A percentile compares a stretch with the other conserved stretches of the same genome.
Conservation (phyloP, 1,140 invertebrate species). For the Procambarus virginalis region DNA sequence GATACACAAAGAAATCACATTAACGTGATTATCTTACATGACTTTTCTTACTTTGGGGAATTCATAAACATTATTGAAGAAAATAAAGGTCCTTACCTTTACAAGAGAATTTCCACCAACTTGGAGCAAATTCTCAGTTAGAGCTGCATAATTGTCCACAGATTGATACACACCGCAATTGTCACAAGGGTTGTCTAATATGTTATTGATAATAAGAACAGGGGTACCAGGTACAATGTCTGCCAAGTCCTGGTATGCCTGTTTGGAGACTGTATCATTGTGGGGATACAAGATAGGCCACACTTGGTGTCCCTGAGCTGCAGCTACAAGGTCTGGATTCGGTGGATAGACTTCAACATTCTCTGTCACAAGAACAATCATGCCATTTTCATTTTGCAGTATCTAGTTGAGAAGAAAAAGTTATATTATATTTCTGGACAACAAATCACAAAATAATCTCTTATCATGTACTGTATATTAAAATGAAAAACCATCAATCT, state of each 20-base stretch:
- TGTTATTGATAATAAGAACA: slow-evolving; percentile 1
- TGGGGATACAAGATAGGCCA: slow-evolving; percentile 19
- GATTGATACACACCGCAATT: not conserved
- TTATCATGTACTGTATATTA: no score
- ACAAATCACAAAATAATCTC: no score
- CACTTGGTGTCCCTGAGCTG: slow-evolving; percentile 3
- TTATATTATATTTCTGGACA: not conserved
- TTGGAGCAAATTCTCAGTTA: not conserved
- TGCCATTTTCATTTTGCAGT: not conserved
- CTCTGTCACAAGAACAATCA: slow-evolving; percentile 16
- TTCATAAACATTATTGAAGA: no score
- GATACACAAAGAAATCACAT: no score
- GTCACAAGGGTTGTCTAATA: no score
- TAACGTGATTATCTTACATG: no score
- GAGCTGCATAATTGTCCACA: slow-evolving; percentile 6
- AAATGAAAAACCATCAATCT: no score
- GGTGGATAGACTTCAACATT: not conserved
- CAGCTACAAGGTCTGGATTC: not conserved
- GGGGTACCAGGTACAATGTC: not conserved
- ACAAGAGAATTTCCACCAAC: not conserved
- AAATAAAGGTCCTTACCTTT: not conserved
- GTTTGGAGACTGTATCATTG: not conserved
- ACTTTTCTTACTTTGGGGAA: no score
- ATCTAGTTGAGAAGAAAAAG: not conserved
- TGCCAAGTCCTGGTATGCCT: slow-evolving; percentile 8